Percentiles rank a stretch among this genome's conserved stretches.
Conservation (phyloP, 2,797 vertebrate genomes). For the Nyctibius grandis region DNA sequence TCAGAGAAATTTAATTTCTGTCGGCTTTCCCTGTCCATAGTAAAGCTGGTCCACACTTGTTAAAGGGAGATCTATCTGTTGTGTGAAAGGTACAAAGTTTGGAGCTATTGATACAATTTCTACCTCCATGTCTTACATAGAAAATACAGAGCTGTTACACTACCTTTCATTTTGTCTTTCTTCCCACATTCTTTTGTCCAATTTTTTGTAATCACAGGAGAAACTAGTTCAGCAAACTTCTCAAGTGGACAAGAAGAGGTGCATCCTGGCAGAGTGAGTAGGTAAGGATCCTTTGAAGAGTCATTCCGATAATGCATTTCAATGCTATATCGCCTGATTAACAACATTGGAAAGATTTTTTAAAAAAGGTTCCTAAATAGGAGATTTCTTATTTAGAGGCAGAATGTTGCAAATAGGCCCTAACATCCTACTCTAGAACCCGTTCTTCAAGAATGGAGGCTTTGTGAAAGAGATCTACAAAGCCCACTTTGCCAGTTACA, state of each 20-base stretch:
- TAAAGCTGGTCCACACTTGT: neutral
- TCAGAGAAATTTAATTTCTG: neutral
- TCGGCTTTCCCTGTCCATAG: neutral
- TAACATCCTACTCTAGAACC: neutral
- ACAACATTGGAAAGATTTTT: neutral
- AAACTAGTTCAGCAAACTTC: conserved; percentile 77
- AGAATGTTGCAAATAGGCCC: neutral
- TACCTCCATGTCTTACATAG: neutral
- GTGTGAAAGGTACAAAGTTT: neutral
- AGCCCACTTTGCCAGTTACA: neutral
- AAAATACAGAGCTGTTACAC: neutral
- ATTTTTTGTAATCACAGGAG: conserved; percentile 75
- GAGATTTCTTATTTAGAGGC: neutral
- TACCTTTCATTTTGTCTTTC: conserved; percentile 58
- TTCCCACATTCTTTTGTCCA: conserved; percentile 81
- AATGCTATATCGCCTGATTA: conserved; percentile 78
- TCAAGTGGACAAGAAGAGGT: conserved; percentile 80
- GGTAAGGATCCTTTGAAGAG: conserved; percentile 74
- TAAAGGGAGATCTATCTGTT: neutral
- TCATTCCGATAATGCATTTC: conserved; percentile 87
- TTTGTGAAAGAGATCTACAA: neutral
- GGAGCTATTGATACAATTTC: neutral
- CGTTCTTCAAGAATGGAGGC: neutral
- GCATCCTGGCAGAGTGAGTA: conserved; percentile 82
- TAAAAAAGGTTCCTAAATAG: neutral